Evolutionary conservation across 2,113 vertebrate genomes (phyloP), one percentile per base, ranked within the genome.

Genomic region (Artemisiospiza belli): DNA sequence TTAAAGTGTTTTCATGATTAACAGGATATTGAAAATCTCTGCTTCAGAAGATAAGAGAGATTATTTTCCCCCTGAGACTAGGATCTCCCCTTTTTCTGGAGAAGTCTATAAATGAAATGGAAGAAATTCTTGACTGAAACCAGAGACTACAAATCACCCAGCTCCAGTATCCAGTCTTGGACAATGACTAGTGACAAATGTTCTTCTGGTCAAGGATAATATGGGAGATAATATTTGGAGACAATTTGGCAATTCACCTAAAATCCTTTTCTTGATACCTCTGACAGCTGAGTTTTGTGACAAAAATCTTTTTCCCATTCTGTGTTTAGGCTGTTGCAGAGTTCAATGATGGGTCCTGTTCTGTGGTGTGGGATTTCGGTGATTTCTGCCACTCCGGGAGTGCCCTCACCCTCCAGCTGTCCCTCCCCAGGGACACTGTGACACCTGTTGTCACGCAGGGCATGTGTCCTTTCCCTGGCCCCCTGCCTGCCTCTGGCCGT

Each of bases 391-490:
- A 1, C 41, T 41, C 43, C 30, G 30, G 43, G 19, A 19, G 37
- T 51, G 33, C 15, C 39, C 37, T 74, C 24, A 63, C 4, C 14
- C 27, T 52, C 6, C 9, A 67, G 20, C 28, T 30, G 10, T 25
- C 18, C 20, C 12, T 88, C 27, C 39, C 51, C 0, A 0, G 28
- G 2, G 41, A 37, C 63, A 11, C 63, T 2, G 0, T 51, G 39
- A 22, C 44, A 19, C 9, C 20, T 24, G 23, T 17, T 8, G 11
- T 59, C 3, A 2, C 0, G 0, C 24, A 51, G 37, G 12, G 17
- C 2, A 10, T 3, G 16, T 54, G 12, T 41, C 30, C 22, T 27
- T 73, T 69, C 51, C 41, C 17, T 81, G 59, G 10, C 7, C 5
- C 1, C 5, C 30, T 10, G 4, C 23, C 37, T 72, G 57, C 39